Percentiles rank a stretch among this genome's conserved stretches.
Conservation (phyloP, 2,797 vertebrate species). For the Silurus lanzhouensis region DNA sequence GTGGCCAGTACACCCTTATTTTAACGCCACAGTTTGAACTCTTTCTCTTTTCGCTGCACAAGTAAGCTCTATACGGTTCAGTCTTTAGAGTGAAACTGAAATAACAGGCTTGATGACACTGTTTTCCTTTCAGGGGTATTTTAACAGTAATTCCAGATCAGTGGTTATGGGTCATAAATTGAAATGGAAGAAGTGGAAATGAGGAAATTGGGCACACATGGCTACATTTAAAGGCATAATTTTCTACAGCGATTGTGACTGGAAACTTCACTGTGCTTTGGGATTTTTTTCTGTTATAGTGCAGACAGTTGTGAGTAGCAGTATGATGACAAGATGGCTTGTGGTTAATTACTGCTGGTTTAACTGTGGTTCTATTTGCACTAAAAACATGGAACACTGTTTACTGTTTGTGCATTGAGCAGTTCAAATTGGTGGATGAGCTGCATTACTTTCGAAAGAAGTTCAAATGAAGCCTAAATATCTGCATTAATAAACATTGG, state of each 20-base stretch:
- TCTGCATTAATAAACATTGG: neutral
- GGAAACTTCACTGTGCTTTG: conserved; percentile 35
- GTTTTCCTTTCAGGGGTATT: conserved; percentile 28
- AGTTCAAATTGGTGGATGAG: conserved; percentile 6
- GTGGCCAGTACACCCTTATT: conserved; percentile 71
- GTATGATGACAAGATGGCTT: conserved; percentile 37
- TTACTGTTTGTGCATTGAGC: conserved; percentile 23
- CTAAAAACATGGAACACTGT: conserved; percentile 1
- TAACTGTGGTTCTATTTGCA: conserved; percentile 21
- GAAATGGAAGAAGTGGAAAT: conserved; percentile 42
- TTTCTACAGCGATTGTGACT: conserved; percentile 37
- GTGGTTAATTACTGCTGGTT: conserved; percentile 40
- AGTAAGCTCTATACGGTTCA: conserved; percentile 66
- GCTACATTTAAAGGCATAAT: conserved; percentile 41
- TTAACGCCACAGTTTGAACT: conserved; percentile 78
- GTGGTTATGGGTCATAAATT: conserved; percentile 36
- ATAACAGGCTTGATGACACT: conserved; percentile 30
- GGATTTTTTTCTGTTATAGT: conserved; percentile 33
- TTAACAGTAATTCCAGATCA: conserved; percentile 38
- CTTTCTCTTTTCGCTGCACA: conserved; percentile 72
- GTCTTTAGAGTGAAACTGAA: conserved; percentile 29
- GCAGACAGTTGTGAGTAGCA: conserved; percentile 41
- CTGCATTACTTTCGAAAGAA: conserved; percentile 9
- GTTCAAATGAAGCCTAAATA: neutral
- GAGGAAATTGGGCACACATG: conserved; percentile 29